phyloP scores from a whole-genome alignment of 2,113 vertebrate genomes.

The Bufo gargarizans region DNA sequence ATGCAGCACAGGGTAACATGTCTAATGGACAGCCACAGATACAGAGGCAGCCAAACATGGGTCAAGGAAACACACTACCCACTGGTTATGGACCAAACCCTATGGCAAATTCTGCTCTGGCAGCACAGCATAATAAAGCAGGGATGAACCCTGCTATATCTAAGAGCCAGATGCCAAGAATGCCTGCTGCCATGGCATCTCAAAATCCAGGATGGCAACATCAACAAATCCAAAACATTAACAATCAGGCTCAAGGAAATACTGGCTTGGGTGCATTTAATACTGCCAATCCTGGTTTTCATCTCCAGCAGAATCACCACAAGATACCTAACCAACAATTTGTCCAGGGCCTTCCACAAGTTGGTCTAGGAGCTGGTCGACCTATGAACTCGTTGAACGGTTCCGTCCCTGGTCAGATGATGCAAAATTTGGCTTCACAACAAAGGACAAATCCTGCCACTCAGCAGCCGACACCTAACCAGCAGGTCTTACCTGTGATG shows the following conservation, averaged over 20 bases:
- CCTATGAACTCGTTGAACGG: constrained; percentile 81
- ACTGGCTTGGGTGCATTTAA: constrained; percentile 78
- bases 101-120: constrained; percentile 74
- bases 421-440: constrained; percentile 77
- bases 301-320: constrained; percentile 85
- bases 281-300: constrained; percentile 77
- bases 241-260: constrained; percentile 74
- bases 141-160: constrained; percentile 79
- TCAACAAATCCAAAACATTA: constrained; percentile 79
- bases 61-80: constrained; percentile 69
- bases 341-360: constrained; percentile 75
- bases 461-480: constrained; percentile 77
- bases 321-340: constrained; percentile 83
- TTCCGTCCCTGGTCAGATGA: constrained; percentile 76
- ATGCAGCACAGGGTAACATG: constrained; percentile 67
- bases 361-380: constrained; percentile 75
- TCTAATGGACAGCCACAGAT: constrained; percentile 73
- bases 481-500: constrained; percentile 78
- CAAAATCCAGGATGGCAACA: constrained; percentile 87
- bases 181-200: constrained; percentile 72
- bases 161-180: constrained; percentile 82
- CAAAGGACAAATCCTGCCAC: constrained; percentile 74
- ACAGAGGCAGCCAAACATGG: constrained; percentile 77
- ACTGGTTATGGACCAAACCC: constrained; percentile 83
- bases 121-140: constrained; percentile 80